phyloP scores from a whole-genome alignment of 2,797 vertebrate genomes.

The Poecile montanus region DNA sequence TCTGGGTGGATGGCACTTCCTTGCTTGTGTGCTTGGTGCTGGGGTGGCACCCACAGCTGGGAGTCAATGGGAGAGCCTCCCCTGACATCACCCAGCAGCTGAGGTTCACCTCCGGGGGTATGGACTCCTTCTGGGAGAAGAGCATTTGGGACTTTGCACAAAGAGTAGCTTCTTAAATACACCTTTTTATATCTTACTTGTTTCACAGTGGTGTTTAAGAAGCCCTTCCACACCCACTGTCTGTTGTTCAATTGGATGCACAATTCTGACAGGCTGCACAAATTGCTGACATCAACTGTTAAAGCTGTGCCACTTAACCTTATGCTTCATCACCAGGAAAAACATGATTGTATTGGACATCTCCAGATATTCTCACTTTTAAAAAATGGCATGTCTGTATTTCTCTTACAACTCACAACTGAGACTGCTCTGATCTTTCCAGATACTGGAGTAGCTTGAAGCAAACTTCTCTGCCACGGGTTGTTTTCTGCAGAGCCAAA shows the following conservation, averaged over 20 bases:
- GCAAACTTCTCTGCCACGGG: background rate
- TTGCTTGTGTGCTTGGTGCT: background rate
- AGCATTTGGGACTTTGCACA: background rate
- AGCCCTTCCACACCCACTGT: background rate
- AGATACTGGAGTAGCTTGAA: background rate
- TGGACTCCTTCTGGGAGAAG: background rate
- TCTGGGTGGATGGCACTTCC: background rate
- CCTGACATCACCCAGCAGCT: background rate
- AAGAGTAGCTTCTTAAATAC: background rate
- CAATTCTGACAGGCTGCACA: background rate
- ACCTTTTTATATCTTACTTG: background rate
- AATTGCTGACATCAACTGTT: background rate
- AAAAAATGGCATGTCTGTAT: background rate
- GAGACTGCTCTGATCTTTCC: background rate
- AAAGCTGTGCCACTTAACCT: conserved; percentile 2
- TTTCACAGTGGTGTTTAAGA: background rate
- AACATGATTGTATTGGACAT: background rate
- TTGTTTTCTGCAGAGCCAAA: background rate
- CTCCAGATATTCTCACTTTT: conserved; percentile 29
- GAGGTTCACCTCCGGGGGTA: accelerated
- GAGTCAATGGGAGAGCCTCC: background rate
- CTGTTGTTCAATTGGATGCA: background rate
- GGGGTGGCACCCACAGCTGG: background rate
- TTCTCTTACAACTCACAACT: background rate
- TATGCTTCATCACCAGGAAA: background rate